phyloP scores from a whole-genome alignment of 1,140 invertebrate species.

The Mya arenaria region DNA sequence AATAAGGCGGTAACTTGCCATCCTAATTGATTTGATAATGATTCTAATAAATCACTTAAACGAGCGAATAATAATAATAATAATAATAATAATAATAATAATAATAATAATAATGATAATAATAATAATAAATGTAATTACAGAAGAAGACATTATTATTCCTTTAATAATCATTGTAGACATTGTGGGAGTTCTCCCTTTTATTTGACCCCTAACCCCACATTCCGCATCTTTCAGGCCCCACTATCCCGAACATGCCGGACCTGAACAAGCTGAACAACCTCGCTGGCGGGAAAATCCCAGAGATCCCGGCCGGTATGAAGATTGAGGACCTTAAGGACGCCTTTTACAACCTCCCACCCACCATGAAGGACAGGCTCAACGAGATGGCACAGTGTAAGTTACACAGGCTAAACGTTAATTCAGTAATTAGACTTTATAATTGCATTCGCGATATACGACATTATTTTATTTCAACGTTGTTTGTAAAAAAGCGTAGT shows the following conservation, averaged over 20 bases:
- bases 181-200: not conserved
- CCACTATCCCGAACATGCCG: conserved; percentile 43
- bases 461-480: too few relatives aligned
- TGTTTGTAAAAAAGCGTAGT: too few relatives aligned
- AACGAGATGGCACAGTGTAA: conserved; percentile 55
- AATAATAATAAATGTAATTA: not conserved
- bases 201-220: not conserved
- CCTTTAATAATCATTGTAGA: not conserved
- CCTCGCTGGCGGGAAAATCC: conserved; percentile 22
- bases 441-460: too few relatives aligned
- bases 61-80: not conserved
- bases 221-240: conserved; percentile 2
- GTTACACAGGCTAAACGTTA: too few relatives aligned
- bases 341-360: conserved; percentile 51
- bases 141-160: not conserved
- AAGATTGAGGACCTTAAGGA: conserved; percentile 53
- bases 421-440: too few relatives aligned
- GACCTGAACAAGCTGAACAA: conserved; percentile 44
- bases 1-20: too few relatives aligned
- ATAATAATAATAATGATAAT: conserved; percentile 3
- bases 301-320: conserved; percentile 53
- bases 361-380: conserved; percentile 53
- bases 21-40: too few relatives aligned
- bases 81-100: not conserved
- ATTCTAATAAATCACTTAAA: too few relatives aligned